These are phyloP conservation scores for Argentina silus DNA, from an alignment of 2,797 vertebrate species.

Conservation along the genomic window DNA sequence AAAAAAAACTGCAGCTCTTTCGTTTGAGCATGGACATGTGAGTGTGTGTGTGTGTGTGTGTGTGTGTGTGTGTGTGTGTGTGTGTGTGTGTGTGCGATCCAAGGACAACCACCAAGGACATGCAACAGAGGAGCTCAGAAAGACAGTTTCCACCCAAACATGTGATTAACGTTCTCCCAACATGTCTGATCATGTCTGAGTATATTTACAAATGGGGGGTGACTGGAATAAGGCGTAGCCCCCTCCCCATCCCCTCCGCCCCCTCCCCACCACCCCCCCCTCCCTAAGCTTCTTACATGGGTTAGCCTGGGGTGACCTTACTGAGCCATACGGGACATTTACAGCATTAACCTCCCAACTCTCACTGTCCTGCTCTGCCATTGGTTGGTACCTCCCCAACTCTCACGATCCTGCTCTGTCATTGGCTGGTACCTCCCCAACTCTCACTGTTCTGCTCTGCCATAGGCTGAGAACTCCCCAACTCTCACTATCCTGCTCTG, in stretches of 20 bases:
- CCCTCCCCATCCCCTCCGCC: neutral
- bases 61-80: neutral
- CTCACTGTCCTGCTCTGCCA: neutral
- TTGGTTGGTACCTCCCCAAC: neutral
- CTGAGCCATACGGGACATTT: neutral
- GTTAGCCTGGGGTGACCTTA: neutral
- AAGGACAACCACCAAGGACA: neutral
- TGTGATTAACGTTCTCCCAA: slow-evolving; percentile 23
- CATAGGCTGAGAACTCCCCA: neutral
- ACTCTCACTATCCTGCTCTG: neutral
- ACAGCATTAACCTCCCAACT: neutral
- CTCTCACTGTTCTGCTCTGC: neutral
- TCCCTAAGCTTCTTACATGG: slow-evolving; percentile 23
- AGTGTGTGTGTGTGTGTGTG: neutral
- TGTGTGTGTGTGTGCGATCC: slow-evolving; percentile 8
- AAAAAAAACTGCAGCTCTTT: slow-evolving; percentile 61
- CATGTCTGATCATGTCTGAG: slow-evolving; percentile 3
- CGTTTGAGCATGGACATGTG: neutral
- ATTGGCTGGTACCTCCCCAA: neutral
- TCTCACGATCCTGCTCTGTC: neutral
- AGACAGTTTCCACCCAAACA: slow-evolving; percentile 14
- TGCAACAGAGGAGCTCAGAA: neutral
- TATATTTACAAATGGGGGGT: neutral
- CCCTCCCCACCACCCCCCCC: neutral
- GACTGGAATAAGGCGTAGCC: neutral